Evolutionary conservation across 2,113 vertebrate species (phyloP).

Genomic region (Peromyscus californicus): DNA sequence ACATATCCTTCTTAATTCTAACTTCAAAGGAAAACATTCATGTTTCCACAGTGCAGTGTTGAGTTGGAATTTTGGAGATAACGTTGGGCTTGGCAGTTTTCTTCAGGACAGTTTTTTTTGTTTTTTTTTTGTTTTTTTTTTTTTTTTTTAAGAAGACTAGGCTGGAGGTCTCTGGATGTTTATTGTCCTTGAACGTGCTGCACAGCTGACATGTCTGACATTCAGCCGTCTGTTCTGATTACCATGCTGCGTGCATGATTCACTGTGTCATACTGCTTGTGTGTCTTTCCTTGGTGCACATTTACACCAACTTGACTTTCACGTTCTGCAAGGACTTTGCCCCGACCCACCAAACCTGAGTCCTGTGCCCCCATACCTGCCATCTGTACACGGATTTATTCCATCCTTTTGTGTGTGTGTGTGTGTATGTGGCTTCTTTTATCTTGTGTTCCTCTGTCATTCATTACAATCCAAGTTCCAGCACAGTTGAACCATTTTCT

Average conservation of each 20-base stretch:
- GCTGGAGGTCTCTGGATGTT: neutral
- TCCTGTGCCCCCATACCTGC: neutral
- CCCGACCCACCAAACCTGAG: neutral
- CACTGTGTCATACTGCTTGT: neutral
- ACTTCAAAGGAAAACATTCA: neutral
- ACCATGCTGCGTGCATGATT: neutral
- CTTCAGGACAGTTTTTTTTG: neutral
- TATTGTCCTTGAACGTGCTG: neutral
- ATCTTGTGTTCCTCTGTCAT: neutral
- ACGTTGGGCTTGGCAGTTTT: neutral
- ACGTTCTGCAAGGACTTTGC: neutral
- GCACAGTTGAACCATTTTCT: neutral
- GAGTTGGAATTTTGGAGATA: neutral
- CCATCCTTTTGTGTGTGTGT: neutral
- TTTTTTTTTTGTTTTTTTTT: neutral
- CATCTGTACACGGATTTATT: neutral
- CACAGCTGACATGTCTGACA: neutral
- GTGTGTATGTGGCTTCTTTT: neutral
- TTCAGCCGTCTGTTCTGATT: neutral
- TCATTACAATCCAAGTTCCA: neutral
- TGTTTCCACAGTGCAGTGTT: neutral
- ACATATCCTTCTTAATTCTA: neutral
- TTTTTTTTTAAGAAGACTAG: neutral
- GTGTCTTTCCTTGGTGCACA: neutral
- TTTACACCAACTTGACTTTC: neutral